Conservation (phyloP, 2,797 vertebrate genomes). For the Danio tinwini region DNA sequence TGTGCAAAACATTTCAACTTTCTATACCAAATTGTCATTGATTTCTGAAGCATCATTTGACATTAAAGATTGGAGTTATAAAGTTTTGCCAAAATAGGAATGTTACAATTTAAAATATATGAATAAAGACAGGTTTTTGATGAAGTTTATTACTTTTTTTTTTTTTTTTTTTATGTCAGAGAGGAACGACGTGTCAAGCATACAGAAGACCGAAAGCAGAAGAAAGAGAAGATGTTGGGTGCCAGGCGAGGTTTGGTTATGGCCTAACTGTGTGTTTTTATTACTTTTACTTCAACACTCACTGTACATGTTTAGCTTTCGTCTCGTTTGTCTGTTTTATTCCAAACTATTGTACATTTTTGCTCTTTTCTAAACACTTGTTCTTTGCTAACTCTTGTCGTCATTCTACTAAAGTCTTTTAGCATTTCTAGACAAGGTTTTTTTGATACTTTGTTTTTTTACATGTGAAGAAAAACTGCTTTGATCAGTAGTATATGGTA, state of each 20-base stretch:
- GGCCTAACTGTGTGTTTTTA: constrained; percentile 61
- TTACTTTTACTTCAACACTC: background rate
- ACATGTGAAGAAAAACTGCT: background rate
- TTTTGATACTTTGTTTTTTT: background rate
- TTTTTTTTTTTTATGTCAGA: constrained; percentile 68
- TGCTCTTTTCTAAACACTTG: background rate
- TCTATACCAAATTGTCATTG: background rate
- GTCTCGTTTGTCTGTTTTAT: background rate
- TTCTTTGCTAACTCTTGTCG: background rate
- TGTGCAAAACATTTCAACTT: background rate
- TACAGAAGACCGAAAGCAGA: constrained; percentile 81
- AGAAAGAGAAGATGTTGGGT: constrained; percentile 82
- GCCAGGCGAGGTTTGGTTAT: constrained; percentile 83
- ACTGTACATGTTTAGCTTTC: constrained; percentile 21
- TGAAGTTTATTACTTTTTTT: background rate
- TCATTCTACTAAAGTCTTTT: too few relatives aligned
- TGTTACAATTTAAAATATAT: too few relatives aligned
- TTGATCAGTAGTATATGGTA: background rate
- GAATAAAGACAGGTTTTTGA: too few relatives aligned
- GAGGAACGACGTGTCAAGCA: constrained; percentile 79
- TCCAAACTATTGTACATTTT: constrained; percentile 30
- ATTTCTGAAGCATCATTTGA: background rate
- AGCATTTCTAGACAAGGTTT: background rate
- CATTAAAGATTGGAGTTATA: too few relatives aligned
- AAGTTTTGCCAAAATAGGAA: too few relatives aligned